Base-by-base conservation (phyloP, 2,797 vertebrate species). In the Poliocrania exsul region DNA sequence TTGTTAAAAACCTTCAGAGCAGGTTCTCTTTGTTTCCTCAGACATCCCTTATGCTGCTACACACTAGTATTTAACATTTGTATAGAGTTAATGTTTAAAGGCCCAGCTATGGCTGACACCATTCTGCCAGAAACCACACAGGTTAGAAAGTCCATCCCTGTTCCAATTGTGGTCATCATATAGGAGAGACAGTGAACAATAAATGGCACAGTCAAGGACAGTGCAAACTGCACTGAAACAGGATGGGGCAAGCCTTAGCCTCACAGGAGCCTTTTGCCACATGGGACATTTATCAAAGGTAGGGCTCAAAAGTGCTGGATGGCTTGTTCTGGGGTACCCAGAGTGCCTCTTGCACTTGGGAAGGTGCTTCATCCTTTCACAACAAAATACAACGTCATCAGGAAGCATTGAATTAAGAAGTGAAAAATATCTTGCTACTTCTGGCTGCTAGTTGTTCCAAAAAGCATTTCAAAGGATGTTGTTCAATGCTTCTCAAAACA, bases 81-180 rank as follows among this genome's bases (percentile, higher is more conserved):
- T 37, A 70, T 1, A 0, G 35, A 86, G 66, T 51, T 73, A 46
- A 60, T 35, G 44, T 35, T 88, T 46, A 40, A 75, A 86, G 25
- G 58, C 40, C 37, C n/a, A 13, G 65, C 51, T 69, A 51, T 0
- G 7, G 46, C 46, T 88, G 90, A 58, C 60, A 75, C 31, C 60
- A 60, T 66, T 75, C 60, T 94, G 75, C 57, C 91, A 78, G 47
- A 37, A 18, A 40, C 26, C 5, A 37, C 6, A 1, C 44, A n/a
- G 31, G 60, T 21, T 3, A 50, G 50, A 87, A 62, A 78, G 35
- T 31, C 66, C 29, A 65, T 31, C 31, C n/a, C 19, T 2, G 1
- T 18, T 33, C 51, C 31, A 75, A 0, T 25, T 0, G 0, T 6
- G 44, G 16, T 15, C 44, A 70, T 26, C 25, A 8, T 0, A 2